Evolutionary conservation across 2,797 vertebrate species (phyloP).

Genomic region (Parauchenoglanis punctatus): DNA sequence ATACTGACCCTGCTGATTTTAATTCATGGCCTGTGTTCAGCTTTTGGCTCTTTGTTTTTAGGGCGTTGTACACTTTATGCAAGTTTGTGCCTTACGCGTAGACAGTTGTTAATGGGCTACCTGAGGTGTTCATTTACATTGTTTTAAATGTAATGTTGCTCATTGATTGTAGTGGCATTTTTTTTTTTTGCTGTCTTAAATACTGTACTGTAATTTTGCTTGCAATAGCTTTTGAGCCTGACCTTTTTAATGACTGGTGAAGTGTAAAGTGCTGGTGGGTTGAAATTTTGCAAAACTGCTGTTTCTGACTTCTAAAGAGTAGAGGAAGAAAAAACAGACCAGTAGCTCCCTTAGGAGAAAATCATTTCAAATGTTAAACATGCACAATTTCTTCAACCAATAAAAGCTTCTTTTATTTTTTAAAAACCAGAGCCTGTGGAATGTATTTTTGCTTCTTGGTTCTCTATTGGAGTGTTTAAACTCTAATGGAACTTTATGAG

Average conservation of each 20-base stretch:
- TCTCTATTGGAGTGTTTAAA: background rate
- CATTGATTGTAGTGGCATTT: background rate
- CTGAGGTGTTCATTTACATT: conserved; percentile 68
- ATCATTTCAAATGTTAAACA: background rate
- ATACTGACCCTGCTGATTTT: conserved; percentile 7
- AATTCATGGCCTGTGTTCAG: background rate
- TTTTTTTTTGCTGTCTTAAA: background rate
- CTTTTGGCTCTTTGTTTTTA: background rate
- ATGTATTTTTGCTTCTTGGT: background rate
- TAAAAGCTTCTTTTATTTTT: conserved; percentile 6
- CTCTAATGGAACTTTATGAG: conserved; percentile 12
- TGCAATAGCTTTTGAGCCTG: background rate
- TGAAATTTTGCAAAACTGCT: background rate
- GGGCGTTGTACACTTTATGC: background rate
- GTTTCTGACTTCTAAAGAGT: background rate
- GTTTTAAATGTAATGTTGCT: conserved; percentile 77
- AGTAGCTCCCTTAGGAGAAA: background rate
- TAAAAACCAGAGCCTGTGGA: background rate
- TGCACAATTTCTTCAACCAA: background rate
- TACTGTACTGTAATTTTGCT: conserved; percentile 34
- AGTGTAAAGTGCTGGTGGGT: background rate
- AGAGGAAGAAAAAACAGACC: background rate
- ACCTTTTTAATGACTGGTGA: background rate
- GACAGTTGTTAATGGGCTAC: conserved; percentile 36
- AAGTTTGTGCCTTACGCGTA: conserved; percentile 26